These are phyloP conservation scores for Pardosa pseudoannulata DNA, from an alignment of 2,888 invertebrate species.

Conservation along the genomic window DNA sequence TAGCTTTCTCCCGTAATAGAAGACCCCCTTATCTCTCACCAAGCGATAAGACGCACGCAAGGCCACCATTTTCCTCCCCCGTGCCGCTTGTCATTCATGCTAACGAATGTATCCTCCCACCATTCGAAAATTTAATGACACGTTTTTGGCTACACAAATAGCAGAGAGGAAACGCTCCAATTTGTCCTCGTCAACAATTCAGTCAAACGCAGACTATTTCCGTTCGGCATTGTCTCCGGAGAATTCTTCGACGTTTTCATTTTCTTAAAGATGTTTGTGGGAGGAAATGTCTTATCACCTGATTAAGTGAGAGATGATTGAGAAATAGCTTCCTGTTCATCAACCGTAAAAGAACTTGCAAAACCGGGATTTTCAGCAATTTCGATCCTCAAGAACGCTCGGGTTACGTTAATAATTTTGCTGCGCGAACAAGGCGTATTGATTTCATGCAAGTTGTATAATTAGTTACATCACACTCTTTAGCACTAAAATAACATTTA, in stretches of 20 bases:
- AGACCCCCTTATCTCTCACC: background rate
- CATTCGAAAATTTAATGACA: constrained; percentile 62
- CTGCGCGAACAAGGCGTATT: no score
- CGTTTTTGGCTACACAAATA: constrained; percentile 12
- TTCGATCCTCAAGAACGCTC: no score
- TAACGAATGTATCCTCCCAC: constrained; percentile 40
- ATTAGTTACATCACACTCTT: no score
- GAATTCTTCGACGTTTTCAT: constrained; percentile 5
- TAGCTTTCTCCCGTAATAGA: background rate
- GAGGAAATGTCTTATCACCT: constrained; percentile 45
- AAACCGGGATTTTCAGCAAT: background rate
- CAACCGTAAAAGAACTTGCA: background rate
- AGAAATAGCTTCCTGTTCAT: constrained; percentile 46
- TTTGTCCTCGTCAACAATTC: constrained; percentile 55
- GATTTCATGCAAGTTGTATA: no score
- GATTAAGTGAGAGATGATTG: constrained; percentile 2
- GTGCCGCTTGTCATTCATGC: constrained; percentile 6
- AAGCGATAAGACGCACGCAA: constrained; percentile 29
- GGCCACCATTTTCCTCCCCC: background rate
- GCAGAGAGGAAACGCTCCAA: constrained; percentile 49
- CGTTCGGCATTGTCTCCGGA: constrained; percentile 43
- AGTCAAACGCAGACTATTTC: constrained; percentile 25
- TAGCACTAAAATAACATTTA: no score
- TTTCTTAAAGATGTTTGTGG: constrained; percentile 22
- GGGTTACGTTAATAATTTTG: no score